Conservation (phyloP, 2,797 vertebrate species). For the Crossoptilon crossoptilon region DNA sequence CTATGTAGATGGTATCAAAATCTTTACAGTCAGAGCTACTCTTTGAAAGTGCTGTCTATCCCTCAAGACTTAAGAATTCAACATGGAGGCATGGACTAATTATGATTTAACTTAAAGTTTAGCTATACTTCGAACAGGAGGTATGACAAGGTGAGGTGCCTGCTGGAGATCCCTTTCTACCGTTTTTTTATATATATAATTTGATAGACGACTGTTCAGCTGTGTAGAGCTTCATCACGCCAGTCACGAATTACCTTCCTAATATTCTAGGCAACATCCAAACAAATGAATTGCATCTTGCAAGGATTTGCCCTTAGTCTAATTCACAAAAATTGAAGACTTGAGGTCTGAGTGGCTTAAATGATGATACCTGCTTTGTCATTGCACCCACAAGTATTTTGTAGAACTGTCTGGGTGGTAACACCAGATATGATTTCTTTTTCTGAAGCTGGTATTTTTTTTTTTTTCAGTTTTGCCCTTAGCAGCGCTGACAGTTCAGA, state of each 20-base stretch:
- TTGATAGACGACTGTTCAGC: background rate
- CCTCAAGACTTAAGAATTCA: background rate
- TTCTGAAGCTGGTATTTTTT: background rate
- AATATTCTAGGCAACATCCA: background rate
- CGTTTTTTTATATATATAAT: background rate
- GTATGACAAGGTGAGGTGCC: fast-evolving
- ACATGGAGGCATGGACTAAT: background rate
- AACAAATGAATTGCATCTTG: background rate
- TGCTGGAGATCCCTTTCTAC: background rate
- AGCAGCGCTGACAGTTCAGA: background rate
- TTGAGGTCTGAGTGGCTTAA: background rate
- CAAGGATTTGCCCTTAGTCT: background rate
- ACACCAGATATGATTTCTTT: background rate
- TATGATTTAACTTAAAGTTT: background rate
- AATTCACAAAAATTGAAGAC: background rate
- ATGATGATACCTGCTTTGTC: background rate
- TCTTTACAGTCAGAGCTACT: background rate
- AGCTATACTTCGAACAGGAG: background rate
- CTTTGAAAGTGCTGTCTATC: background rate
- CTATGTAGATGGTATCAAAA: background rate
- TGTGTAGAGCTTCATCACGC: background rate
- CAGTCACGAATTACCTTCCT: background rate
- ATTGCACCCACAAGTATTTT: fast-evolving
- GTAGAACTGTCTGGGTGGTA: background rate
- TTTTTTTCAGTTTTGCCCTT: background rate